phyloP scores from a whole-genome alignment of 2,797 vertebrate species.

The Myotis pilosus region DNA sequence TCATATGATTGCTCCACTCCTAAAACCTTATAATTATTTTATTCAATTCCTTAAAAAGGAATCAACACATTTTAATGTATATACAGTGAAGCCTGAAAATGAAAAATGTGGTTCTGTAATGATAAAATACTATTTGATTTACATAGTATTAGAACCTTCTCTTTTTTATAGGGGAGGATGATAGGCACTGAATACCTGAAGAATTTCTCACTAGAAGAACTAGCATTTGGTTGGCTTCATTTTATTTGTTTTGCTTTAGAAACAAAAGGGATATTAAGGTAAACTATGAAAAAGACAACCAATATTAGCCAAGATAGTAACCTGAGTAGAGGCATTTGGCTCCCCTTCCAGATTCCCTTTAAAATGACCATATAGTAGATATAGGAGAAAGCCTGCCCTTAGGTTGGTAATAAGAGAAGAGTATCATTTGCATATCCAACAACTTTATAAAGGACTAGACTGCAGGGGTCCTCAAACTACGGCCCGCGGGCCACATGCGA shows the following conservation, averaged over 20 bases:
- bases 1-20: neutral
- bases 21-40: neutral
- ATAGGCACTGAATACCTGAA: neutral
- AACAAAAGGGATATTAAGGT: neutral
- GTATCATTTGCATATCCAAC: neutral
- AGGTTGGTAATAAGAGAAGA: neutral
- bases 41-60: constrained; percentile 3
- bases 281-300: neutral
- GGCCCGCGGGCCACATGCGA: no score
- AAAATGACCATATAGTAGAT: neutral
- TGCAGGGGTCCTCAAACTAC: no score
- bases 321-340: neutral
- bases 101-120: neutral
- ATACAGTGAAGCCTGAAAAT: neutral
- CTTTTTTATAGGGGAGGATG: neutral
- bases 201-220: neutral
- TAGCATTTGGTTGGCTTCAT: neutral
- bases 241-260: neutral
- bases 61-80: neutral
- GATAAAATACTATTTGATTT: neutral
- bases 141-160: neutral
- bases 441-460: neutral
- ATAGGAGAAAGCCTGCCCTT: neutral
- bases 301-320: neutral
- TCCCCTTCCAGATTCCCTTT: neutral